A percentile compares a stretch with the other conserved stretches of the same genome.
phyloP scores from a whole-genome alignment of 2,113 vertebrate species.

The Oncorhynchus masou region DNA sequence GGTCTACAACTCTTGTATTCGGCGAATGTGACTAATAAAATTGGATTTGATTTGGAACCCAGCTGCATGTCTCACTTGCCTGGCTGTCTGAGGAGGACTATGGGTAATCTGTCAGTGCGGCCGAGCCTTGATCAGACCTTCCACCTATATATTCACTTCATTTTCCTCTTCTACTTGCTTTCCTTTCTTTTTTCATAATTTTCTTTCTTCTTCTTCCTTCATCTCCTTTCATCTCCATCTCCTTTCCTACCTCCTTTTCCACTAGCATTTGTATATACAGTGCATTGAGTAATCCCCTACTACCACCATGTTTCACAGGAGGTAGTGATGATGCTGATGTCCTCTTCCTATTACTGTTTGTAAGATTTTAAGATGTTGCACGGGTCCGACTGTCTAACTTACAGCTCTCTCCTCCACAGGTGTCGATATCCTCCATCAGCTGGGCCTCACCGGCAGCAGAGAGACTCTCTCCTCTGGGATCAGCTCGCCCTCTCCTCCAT shows the following conservation, averaged over 20 bases:
- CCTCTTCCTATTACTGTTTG: not conserved
- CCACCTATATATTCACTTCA: not conserved
- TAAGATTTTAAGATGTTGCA: not conserved
- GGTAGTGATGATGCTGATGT: not conserved
- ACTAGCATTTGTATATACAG: too few species aligned
- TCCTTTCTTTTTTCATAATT: not conserved
- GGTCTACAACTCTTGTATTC: too few species aligned
- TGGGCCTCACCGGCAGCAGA: conserved; percentile 80
- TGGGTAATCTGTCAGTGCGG: conserved; percentile 17
- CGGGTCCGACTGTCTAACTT: not conserved
- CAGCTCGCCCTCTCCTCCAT: conserved; percentile 56
- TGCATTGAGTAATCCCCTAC: too few species aligned
- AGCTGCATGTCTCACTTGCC: conserved; percentile 42
- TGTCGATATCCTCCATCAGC: conserved; percentile 87
- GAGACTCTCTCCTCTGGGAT: conserved; percentile 63
- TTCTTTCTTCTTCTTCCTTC: not conserved
- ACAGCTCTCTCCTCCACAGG: conserved; percentile 73
- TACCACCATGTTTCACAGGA: too few species aligned
- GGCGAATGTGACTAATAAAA: too few species aligned
- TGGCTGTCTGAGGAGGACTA: conserved; percentile 14
- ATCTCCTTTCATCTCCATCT: too few species aligned
- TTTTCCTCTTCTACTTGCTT: conserved; percentile 39
- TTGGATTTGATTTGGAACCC: conserved; percentile 52
- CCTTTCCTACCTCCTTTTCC: not conserved
- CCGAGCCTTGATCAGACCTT: not conserved